A percentile compares a stretch with the other conserved stretches of the same genome.
phyloP scores from a whole-genome alignment of 2,888 invertebrate genomes.

The Synergus itoensis region DNA sequence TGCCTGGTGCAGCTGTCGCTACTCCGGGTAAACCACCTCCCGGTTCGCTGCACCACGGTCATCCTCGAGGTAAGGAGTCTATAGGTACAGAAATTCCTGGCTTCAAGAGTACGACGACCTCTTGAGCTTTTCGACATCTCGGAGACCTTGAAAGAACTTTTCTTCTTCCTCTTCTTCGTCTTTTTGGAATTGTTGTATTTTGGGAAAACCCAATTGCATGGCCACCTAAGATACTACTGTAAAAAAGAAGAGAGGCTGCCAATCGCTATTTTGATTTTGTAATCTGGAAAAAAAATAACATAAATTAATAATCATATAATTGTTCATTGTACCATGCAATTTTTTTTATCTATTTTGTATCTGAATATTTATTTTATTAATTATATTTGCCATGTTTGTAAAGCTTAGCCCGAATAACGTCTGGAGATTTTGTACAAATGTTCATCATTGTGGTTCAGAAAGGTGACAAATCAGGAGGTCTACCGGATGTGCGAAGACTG shows the following conservation, averaged over 20 bases:
- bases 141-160: not conserved
- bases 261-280: too few species aligned
- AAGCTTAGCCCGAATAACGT: not conserved
- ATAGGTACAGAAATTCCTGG: constrained; percentile 22
- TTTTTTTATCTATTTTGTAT: too few species aligned
- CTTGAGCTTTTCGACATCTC: not conserved
- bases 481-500: constrained; percentile 31
- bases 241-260: not conserved
- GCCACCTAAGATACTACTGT: not conserved
- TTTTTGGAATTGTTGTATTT: not conserved
- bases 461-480: constrained; percentile 27
- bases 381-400: not conserved
- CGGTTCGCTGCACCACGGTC: constrained; percentile 56
- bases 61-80: constrained; percentile 46
- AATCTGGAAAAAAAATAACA: too few species aligned
- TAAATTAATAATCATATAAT: too few species aligned
- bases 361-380: too few species aligned
- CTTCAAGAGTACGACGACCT: constrained; percentile 38
- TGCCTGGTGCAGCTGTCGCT: constrained; percentile 57
- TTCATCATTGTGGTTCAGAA: not conserved
- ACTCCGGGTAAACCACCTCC: constrained; percentile 57
- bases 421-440: not conserved
- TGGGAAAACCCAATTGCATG: not conserved
- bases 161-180: not conserved
- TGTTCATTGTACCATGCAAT: too few species aligned